These are phyloP conservation scores for Pseudomyrmex pallidus DNA, from an alignment of 1,140 invertebrate species.

Conservation along the genomic window DNA sequence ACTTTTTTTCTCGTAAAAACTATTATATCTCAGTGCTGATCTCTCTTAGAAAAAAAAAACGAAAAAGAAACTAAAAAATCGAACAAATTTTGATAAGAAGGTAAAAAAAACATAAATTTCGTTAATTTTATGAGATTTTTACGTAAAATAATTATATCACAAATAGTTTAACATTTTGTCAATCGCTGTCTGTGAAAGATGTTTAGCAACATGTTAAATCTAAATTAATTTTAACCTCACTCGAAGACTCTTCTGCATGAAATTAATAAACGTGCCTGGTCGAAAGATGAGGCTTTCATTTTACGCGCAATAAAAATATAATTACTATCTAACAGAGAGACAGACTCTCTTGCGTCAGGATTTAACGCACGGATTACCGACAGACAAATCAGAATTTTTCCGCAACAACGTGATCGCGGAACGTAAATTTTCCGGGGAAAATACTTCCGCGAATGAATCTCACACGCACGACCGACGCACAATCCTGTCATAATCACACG, in stretches of 20 bases:
- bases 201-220: too few species aligned
- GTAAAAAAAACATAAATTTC: neutral
- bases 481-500: conserved; percentile 2
- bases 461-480: neutral
- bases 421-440: conserved; percentile 47
- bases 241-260: neutral
- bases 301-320: conserved; percentile 36
- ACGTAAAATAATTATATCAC: too few species aligned
- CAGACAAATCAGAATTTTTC: conserved; percentile 7
- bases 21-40: neutral
- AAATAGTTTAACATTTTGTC: neutral
- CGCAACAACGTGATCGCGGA: neutral
- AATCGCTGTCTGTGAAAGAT: neutral
- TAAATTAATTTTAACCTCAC: neutral
- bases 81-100: neutral
- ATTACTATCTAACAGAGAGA: neutral
- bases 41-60: neutral
- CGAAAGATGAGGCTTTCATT: neutral
- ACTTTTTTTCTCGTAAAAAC: neutral
- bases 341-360: neutral
- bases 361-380: conserved; percentile 2
- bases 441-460: conserved; percentile 51
- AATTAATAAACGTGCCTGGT: conserved; percentile 38
- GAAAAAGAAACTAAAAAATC: neutral
- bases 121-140: neutral